phyloP scores from a whole-genome alignment of 2,797 vertebrate species.

The Liasis olivaceus region DNA sequence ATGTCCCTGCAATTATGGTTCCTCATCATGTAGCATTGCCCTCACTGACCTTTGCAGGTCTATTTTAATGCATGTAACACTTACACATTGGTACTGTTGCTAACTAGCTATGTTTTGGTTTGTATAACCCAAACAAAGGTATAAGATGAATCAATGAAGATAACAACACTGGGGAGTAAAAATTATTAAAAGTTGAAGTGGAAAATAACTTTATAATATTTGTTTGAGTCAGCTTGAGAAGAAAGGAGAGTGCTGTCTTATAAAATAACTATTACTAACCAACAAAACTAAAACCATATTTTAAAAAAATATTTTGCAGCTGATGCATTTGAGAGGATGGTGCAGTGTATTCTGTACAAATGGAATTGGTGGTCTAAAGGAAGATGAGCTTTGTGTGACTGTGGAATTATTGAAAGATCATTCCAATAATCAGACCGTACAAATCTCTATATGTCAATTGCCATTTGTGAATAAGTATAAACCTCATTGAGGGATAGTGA shows the following conservation, averaged over 20 bases:
- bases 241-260: neutral
- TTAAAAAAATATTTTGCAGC: too few relatives aligned
- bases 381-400: neutral
- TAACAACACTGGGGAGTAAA: neutral
- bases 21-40: neutral
- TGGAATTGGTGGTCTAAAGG: neutral
- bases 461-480: neutral
- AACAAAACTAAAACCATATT: neutral
- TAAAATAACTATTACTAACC: neutral
- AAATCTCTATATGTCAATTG: neutral
- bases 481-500: neutral
- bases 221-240: neutral
- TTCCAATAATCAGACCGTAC: neutral
- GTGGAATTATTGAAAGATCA: neutral
- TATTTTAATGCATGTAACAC: neutral
- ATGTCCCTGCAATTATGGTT: neutral
- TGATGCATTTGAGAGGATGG: neutral
- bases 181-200: neutral
- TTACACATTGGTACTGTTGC: neutral
- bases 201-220: slow-evolving; percentile 3
- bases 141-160: neutral
- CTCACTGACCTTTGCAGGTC: neutral
- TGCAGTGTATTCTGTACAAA: neutral
- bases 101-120: neutral
- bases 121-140: neutral